Conservation (phyloP, 1,140 invertebrate species). For the Pseudomyrmex dendroicus region DNA sequence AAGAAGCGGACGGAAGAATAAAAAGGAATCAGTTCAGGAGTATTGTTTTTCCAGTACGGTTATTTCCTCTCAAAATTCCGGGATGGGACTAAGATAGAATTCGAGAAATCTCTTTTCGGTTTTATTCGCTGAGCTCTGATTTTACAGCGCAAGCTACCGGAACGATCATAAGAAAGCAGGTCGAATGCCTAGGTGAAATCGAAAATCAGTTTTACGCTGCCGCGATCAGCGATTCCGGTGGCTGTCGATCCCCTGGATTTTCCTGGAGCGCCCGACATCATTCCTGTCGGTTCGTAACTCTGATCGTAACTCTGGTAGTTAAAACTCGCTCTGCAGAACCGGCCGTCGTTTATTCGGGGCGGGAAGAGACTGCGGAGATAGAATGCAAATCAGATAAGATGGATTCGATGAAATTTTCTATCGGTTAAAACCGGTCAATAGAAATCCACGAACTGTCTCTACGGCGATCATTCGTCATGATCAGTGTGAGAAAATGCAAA, state of each 20-base stretch:
- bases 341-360: conserved; percentile 32
- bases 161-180: conserved; percentile 57
- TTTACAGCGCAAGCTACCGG: conserved; percentile 44
- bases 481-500: neutral
- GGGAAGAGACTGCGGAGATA: conserved; percentile 7
- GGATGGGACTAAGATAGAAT: conserved; percentile 32
- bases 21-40: conserved; percentile 14
- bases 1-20: conserved; percentile 12
- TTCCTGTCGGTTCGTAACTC: conserved; percentile 43
- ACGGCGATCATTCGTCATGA: conserved; percentile 7
- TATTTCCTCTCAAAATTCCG: conserved; percentile 57
- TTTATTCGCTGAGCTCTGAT: conserved; percentile 44
- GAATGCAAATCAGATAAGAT: conserved; percentile 49
- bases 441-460: conserved; percentile 19
- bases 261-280: neutral
- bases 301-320: conserved; percentile 46
- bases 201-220: conserved; percentile 49
- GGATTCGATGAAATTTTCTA: conserved; percentile 36
- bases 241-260: conserved; percentile 32
- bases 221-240: conserved; percentile 26
- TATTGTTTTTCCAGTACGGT: conserved; percentile 52
- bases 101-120: conserved; percentile 29
- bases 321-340: conserved; percentile 45
- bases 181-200: conserved; percentile 38
- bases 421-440: conserved; percentile 20